phyloP scores from a whole-genome alignment of 2,113 vertebrate genomes.

The Seriola quinqueradiata region DNA sequence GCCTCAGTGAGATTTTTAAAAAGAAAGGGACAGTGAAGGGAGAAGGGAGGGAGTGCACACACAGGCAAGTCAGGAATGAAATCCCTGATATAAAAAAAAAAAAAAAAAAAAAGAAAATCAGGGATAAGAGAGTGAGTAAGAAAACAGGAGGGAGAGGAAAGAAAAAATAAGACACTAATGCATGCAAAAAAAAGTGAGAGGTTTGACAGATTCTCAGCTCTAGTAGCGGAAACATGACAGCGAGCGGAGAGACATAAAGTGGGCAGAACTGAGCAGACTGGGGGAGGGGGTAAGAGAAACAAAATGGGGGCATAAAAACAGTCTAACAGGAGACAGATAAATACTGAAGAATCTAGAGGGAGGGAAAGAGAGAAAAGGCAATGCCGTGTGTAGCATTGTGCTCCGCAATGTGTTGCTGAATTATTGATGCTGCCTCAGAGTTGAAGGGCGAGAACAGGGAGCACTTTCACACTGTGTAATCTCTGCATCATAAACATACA shows the following conservation, averaged over 20 bases:
- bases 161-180: constrained; percentile 20
- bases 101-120: neutral
- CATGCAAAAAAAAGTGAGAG: constrained; percentile 29
- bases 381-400: constrained; percentile 38
- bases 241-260: constrained; percentile 14
- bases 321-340: constrained; percentile 40
- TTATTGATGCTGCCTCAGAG: constrained; percentile 77
- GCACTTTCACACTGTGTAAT: constrained; percentile 35
- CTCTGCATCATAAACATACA: constrained; percentile 37
- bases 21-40: constrained; percentile 31
- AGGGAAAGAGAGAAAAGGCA: constrained; percentile 22
- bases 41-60: constrained; percentile 34
- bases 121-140: neutral
- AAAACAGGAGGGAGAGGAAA: constrained; percentile 19
- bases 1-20: constrained; percentile 52
- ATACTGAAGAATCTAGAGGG: constrained; percentile 27
- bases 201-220: constrained; percentile 39
- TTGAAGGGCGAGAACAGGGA: constrained; percentile 61
- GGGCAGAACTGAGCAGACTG: constrained; percentile 10
- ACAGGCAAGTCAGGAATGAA: constrained; percentile 27
- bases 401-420: constrained; percentile 74
- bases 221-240: constrained; percentile 32
- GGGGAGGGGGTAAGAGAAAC: constrained; percentile 28
- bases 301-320: constrained; percentile 55
- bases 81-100: constrained; percentile 16